Conservation (phyloP, 2,797 vertebrate species). For the Coracias cyanogaster region DNA sequence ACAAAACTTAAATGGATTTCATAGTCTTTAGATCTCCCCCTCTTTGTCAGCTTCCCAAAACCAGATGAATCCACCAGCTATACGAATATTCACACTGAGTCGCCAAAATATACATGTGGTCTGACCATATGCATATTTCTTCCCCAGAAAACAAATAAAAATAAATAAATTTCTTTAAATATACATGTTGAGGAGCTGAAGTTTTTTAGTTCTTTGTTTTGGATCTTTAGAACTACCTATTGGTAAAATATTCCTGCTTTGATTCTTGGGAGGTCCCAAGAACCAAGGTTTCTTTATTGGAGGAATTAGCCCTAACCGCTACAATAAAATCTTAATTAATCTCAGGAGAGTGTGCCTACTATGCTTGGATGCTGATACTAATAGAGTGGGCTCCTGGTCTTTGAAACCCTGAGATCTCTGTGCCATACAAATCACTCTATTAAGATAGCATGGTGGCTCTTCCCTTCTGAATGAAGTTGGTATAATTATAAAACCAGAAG, state of each 20-base stretch:
- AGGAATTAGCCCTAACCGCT: not conserved
- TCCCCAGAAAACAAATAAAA: not conserved
- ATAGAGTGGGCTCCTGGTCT: not conserved
- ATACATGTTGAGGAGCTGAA: not conserved
- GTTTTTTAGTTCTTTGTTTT: not conserved
- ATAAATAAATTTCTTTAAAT: not conserved
- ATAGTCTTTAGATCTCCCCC: not conserved
- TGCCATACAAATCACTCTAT: not conserved
- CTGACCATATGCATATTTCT: not conserved
- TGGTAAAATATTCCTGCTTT: not conserved
- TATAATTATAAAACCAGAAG: not conserved
- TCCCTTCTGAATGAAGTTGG: not conserved
- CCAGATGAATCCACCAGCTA: fast-evolving
- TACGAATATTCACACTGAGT: not conserved
- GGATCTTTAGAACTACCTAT: not conserved
- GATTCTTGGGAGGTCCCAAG: not conserved
- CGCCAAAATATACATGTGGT: not conserved
- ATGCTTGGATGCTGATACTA: not conserved
- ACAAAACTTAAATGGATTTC: not conserved
- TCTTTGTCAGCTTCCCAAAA: not conserved
- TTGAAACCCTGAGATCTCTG: not conserved
- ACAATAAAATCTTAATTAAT: not conserved
- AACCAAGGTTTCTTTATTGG: not conserved
- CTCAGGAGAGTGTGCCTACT: not conserved
- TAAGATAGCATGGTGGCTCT: not conserved